Evolutionary conservation across 2,888 invertebrate genomes (phyloP), one percentile per base, ranked within the genome.

Genomic region (Chrysolina americana): DNA sequence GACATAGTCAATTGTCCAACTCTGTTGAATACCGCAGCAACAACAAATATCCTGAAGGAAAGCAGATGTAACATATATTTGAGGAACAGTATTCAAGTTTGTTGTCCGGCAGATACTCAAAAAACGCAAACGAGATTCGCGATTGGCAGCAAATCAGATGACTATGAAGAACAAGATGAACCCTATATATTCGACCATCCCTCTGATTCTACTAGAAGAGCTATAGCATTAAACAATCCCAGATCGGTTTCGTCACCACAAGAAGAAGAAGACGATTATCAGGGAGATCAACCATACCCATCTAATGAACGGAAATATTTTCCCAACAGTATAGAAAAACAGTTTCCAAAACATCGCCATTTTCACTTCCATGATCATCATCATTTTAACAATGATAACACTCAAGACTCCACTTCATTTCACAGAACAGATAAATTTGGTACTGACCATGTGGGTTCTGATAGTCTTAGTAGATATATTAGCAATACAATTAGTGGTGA

Each of bases 1-100:
- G 78, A 78, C n/a, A 63, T 83, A 1, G 71, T 74, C 6, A 68
- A 81, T 19, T 84, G 84, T 64, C 65, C 75, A 23, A 59, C 76
- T 4, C 76, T 80, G 15, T 5, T 76, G 2, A 23, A 78, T 19
- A 63, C 78, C 9, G 64, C 78, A 2, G 56, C 66, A n/a, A 69
- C 72, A n/a, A 50, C 74, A 23, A 70, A 77, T 48, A 44, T 70
- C 41, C n/a, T 65, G 0, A 47, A 59, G 17, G 28, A 28, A 53
- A 56, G 56, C 53, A 68, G 50, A 19, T 68, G 68, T 41, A 53
- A 68, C 41, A n/a, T 19, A 0, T 41, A 53, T 23, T 53, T 53
- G 41, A 48, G 36, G 15, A 36, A 41, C 41, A 15, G 41, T 13
- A 19, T 53, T 6, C 11, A 53, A 10, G 56, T 68, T 0, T 68